Evolutionary conservation across 2,888 invertebrate species (phyloP), one percentile per base, ranked within the genome.

Genomic region (Napeogenes sylphis): DNA sequence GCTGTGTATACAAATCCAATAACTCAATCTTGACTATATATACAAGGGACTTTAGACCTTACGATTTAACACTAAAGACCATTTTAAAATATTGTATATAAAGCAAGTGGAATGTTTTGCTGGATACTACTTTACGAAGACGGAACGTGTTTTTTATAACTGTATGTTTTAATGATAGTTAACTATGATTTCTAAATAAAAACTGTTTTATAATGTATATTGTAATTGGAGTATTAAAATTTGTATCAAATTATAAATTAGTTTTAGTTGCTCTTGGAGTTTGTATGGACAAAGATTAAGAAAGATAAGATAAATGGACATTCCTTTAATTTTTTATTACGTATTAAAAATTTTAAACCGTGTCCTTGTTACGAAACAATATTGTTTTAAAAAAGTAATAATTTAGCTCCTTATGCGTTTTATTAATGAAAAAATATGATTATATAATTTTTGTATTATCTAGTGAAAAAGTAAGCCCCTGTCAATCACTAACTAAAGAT

Each of bases 401-500:
- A 21, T 21, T 21, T 21, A 35, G 35, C 6, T 35, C 4, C 6
- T 35, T 35, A 35, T 4, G 4, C 4, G 6, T 35, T 5, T 42
- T 10, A 8, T 10, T 10, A 45, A 59, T 30, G 21, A 32, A 42
- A 38, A 59, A 53, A 13, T 54, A 32, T n/a, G 32, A 21, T 21
- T 56, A 14, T 42, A 55, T 56, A 45, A 47, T 56, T 63, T 56
- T 56, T 61, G 42, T 59, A 62, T 62, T 53, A 53, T 14, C 57
- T 45, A 59, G 58, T 58, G 58, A 57, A 65, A 62, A 35, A 42
- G 2, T 42, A 67, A 66, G 58, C 81, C 81, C 79, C 74, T 73
- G 84, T 85, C 87, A 87, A 82, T 85, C 86, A 82, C 76, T 71
- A 69, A 68, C 77, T 73, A 69, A 75, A 81, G 82, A 84, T 88